Base-by-base conservation (phyloP, 2,797 vertebrate genomes). In the Periparus ater region DNA sequence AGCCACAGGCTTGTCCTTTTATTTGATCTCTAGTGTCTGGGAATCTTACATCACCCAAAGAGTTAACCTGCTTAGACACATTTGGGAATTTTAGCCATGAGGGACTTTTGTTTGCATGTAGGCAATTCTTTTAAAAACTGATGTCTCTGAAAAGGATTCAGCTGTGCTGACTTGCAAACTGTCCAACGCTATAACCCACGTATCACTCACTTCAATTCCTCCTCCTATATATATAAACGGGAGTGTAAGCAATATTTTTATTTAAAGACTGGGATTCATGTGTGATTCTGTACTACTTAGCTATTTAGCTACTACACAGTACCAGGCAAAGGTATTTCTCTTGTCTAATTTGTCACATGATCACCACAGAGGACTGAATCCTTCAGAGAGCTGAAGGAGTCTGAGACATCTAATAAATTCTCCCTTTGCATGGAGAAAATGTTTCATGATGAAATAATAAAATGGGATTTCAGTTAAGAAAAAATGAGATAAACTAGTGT, bases 401-500 rank as follows among this genome's bases (percentile, higher is more conserved):
- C 71, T 87, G 66, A 90, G 88, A 65, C 32, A 13, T 72, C 81
- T 96, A 96, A 94, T 93, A 95, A 95, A 97, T 89, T 95, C 88
- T 90, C 48, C 53, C 60, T 88, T 95, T 91, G 63, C 67, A 89
- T 1, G 9, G 80, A 89, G 85, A 95, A 95, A 87, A 91, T 93
- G 95, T 82, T 96, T 95, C 94, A 94, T 36, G 66, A 90, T 89
- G 71, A 96, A 97, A 95, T 95, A 96, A 97, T 95, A 96, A 96
- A 96, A 96, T 96, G 88, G 38, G 23, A 74, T 89, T 95, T 96
- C 96, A 94, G 95, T 89, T 93, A 88, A 76, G 80, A 79, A 97
- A 96, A 97, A 96, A 96, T 85, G 85, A 97, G 93, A 96, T 95
- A 96, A 97, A 97, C 89, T 97, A 85, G 80, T 95, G 94, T 71